Conservation (phyloP, 2,888 invertebrate species). For the Hypsopygia costalis region DNA sequence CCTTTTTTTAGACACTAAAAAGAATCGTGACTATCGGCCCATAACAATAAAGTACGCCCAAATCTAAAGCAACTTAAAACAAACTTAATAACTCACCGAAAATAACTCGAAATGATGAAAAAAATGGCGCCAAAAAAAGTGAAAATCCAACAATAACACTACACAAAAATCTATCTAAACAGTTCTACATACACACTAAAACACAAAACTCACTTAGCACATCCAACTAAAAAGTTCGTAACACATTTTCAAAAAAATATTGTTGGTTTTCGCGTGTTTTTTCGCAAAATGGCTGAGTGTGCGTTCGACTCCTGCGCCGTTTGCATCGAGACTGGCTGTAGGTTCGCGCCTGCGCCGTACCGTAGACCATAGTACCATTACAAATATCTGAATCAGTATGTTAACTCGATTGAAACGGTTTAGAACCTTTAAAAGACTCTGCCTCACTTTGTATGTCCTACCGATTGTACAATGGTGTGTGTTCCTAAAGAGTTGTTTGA, state of each 20-base stretch:
- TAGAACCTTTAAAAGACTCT: too few relatives aligned
- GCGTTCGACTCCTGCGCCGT: conserved; percentile 58
- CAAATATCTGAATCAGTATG: not conserved
- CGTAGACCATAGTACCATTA: not conserved
- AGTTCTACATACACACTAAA: conserved; percentile 10
- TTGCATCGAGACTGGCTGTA: conserved; percentile 51
- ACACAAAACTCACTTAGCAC: conserved; percentile 10
- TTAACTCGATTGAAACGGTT: too few relatives aligned
- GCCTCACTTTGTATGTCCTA: too few relatives aligned
- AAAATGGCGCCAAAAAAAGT: conserved; percentile 22
- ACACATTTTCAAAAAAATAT: conserved; percentile 1
- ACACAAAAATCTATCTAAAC: conserved; percentile 14
- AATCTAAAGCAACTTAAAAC: conserved; percentile 28
- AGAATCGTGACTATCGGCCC: conserved; percentile 21
- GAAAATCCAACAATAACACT: conserved; percentile 15
- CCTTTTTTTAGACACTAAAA: not conserved
- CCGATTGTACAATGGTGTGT: too few relatives aligned
- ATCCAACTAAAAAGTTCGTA: conserved; percentile 4
- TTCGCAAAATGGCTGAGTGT: conserved; percentile 21
- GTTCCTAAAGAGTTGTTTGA: too few relatives aligned
- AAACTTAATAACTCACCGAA: conserved; percentile 48
- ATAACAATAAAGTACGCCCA: conserved; percentile 26
- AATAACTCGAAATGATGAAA: conserved; percentile 28
- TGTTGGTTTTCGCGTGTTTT: conserved; percentile 25
- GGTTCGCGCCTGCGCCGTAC: conserved; percentile 24